Conservation (phyloP, 2,113 vertebrate genomes). For the Tetraodon nigroviridis region DNA sequence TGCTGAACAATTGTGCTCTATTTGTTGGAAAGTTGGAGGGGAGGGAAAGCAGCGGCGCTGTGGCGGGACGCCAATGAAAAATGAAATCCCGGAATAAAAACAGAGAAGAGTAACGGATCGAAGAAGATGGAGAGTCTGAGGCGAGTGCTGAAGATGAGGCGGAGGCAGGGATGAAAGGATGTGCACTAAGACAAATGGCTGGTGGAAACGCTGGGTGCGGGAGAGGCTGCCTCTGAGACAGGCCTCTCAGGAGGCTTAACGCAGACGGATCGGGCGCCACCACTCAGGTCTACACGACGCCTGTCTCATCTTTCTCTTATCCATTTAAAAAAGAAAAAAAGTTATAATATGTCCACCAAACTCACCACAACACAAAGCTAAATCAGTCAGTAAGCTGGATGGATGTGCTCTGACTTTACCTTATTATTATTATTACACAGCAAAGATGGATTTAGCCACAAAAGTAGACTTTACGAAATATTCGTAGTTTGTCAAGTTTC, state of each 20-base stretch:
- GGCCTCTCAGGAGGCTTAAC: slow-evolving; percentile 58
- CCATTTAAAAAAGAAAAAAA: slow-evolving; percentile 2
- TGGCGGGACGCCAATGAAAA: slow-evolving; percentile 10
- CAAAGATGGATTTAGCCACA: too few relatives aligned
- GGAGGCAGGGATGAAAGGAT: slow-evolving; percentile 47
- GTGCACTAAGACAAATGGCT: slow-evolving; percentile 67
- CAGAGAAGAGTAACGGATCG: slow-evolving; percentile 41
- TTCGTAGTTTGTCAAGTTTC: too few relatives aligned
- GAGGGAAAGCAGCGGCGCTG: neutral
- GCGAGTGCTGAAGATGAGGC: neutral
- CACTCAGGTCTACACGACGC: slow-evolving; percentile 28
- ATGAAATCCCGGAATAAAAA: neutral
- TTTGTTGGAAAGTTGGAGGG: neutral
- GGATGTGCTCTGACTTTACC: too few relatives aligned
- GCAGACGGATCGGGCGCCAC: slow-evolving; percentile 57
- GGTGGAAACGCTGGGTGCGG: slow-evolving; percentile 55
- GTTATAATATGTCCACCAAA: slow-evolving; percentile 3
- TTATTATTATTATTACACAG: too few relatives aligned
- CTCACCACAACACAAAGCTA: neutral
- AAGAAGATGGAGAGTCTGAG: slow-evolving; percentile 9
- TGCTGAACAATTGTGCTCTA: neutral
- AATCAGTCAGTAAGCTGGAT: neutral
- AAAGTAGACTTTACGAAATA: too few relatives aligned
- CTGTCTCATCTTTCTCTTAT: slow-evolving; percentile 22
- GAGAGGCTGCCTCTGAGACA: slow-evolving; percentile 51